phyloP scores from a whole-genome alignment of 2,113 vertebrate genomes.

The Cochlearius cochlearius region DNA sequence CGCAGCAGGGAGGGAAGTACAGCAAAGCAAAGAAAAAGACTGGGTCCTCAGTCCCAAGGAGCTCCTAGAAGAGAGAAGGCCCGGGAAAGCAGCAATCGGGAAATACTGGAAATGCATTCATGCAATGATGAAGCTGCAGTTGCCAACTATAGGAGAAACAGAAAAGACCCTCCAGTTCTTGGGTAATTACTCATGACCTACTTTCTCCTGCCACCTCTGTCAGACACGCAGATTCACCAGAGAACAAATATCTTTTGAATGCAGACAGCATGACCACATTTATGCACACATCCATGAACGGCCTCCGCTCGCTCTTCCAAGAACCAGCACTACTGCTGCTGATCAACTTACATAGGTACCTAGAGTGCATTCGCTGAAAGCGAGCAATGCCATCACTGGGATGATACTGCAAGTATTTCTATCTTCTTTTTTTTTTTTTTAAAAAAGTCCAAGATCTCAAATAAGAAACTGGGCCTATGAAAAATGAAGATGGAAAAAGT shows the following conservation, averaged over 20 bases:
- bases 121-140: not conserved
- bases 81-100: not conserved
- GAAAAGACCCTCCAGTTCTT: not conserved
- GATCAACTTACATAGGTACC: not conserved
- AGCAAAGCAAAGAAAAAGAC: not conserved
- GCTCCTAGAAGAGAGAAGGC: not conserved
- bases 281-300: not conserved
- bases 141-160: not conserved
- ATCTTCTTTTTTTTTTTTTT: not conserved
- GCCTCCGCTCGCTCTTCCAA: not conserved
- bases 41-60: not conserved
- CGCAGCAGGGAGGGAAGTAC: not conserved
- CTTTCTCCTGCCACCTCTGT: not conserved
- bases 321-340: not conserved
- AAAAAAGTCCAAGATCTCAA: not conserved
- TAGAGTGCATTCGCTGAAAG: not conserved
- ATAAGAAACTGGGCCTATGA: not conserved
- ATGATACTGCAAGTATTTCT: not conserved
- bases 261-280: not conserved
- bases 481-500: not conserved
- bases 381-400: fast-evolving
- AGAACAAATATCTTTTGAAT: not conserved
- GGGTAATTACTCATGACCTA: not conserved
- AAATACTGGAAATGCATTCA: not conserved
- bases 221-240: not conserved